Base-by-base conservation (phyloP, 2,888 invertebrate species). In the Parnassius orleans region DNA sequence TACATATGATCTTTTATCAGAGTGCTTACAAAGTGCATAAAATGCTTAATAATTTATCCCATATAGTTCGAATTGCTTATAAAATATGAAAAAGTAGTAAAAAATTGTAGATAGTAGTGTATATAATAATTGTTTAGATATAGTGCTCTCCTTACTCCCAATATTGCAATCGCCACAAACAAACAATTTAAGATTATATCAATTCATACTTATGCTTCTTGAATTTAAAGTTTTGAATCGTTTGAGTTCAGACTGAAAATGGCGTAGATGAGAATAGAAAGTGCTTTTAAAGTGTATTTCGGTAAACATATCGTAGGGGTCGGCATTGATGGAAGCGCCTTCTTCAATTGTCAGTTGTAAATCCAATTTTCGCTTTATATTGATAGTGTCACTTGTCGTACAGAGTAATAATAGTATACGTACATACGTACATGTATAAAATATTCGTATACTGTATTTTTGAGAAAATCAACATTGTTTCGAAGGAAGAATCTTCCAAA, bases 351-450 rank as follows among this genome's bases (percentile, higher is more conserved):
- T 91, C 87, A 90, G 85, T 80, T 86, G 82, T 85, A 88, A 92
- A 92, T 90, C 85, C 88, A 91, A 92, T 92, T 92, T 89, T 84
- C 84, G 85, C 86, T 87, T 83, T 86, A 89, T 87, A 90, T 86
- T 84, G 86, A 74, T 80, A 84, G 85, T 82, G 86, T 83, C 82
- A 78, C 73, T 78, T 81, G 72, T 76, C 79, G 79, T 76, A 75
- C 84, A 84, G 85, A 81, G 81, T 75, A 78, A 73, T 75, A 73
- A 81, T 75, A 78, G 73, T 75, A 74, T 66, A 69, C 67, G 67
- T 59, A 69, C 67, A 67, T 59, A 24, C 24, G 52, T 56, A 24
- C 43, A 42, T 33, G 12, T 57, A 10, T 46, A 19, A 61, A 53
- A 47, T 42, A 47, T 43, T 47, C 53, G 57, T 44, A 14, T 33